Evolutionary conservation across 1,140 invertebrate species (phyloP), one percentile per base, ranked within the genome.

Genomic region (Pectinophora gossypiella): DNA sequence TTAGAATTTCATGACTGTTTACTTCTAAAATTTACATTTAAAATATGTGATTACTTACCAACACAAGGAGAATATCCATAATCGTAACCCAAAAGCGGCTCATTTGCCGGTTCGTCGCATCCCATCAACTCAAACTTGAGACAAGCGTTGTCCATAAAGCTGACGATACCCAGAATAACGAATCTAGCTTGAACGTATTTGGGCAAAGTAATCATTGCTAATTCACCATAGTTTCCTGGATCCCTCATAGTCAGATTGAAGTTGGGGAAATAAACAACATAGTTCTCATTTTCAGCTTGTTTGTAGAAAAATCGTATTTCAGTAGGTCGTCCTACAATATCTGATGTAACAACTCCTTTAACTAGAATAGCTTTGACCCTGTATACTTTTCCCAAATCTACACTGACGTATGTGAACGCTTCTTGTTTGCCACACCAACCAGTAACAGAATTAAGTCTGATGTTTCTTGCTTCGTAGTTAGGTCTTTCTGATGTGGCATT

Each of bases 261-360:
- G 69, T 98, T 98, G 10, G 97, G 97, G 89, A 97, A 98, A 66
- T 98, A 98, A 0, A 98, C 96, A 5, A 98, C 96, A 68, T 98
- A 98, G 69, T 98, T 98, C 77, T 98, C 97, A 62, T 88, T 93
- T 83, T 97, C 96, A 3, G 94, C 90, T 87, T 96, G 95, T 87
- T 99, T 99, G 79, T 99, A 99, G 90, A 99, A 99, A 87, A 99
- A 97, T 53, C 97, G 90, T 50, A 99, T 96, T 90, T 98, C 97
- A 0, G 96, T 98, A 5, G 97, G 96, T 51, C 97, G 90, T 49
- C 97, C 97, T 9, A 98, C 96, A 46, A 98, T 96, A 69, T 98
- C 96, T 62, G 97, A 97, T 0, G 96, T 98, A 2, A 98, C 95
- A 10, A 98, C 96, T 48, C 97, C 97, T 87, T 97, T 97, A 0